Percentiles rank a stretch among this genome's conserved stretches.
Conservation (phyloP, 92 coral and sea anemone genomes). For the Nematostella vectensis region DNA sequence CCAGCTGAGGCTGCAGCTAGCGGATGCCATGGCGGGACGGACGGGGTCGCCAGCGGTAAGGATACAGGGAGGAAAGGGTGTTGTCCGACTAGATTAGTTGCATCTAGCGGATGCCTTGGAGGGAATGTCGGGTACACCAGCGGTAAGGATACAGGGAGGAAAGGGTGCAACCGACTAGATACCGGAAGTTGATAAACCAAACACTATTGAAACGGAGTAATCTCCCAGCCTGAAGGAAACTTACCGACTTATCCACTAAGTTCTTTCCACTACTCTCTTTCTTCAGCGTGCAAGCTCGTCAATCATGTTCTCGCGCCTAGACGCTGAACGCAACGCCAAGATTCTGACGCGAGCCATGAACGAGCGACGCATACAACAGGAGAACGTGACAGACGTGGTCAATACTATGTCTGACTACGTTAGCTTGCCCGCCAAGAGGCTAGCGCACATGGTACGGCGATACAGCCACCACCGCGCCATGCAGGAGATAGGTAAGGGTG, state of each 20-base stretch:
- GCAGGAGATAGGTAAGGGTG: conserved; percentile 80
- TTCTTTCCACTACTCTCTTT: neutral
- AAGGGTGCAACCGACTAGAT: too few relatives aligned
- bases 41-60: conserved; percentile 66
- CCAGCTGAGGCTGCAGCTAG: conserved; percentile 57
- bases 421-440: conserved; percentile 75
- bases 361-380: conserved; percentile 59
- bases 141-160: conserved; percentile 28
- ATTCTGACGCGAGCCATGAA: conserved; percentile 85
- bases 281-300: conserved; percentile 72
- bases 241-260: too few relatives aligned
- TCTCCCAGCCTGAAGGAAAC: too few relatives aligned
- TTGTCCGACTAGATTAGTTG: too few relatives aligned
- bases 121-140: conserved; percentile 55
- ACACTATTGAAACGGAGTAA: too few relatives aligned
- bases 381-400: conserved; percentile 43
- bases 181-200: too few relatives aligned
- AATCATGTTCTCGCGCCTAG: conserved; percentile 89
- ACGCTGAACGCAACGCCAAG: conserved; percentile 92
- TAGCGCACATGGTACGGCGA: conserved; percentile 68
- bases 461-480: conserved; percentile 86
- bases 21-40: conserved; percentile 50
- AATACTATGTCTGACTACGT: conserved; percentile 72
- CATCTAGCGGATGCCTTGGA: conserved; percentile 58
- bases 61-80: neutral